Conservation (phyloP, 2,888 invertebrate genomes). For the Plebejus melissa region DNA sequence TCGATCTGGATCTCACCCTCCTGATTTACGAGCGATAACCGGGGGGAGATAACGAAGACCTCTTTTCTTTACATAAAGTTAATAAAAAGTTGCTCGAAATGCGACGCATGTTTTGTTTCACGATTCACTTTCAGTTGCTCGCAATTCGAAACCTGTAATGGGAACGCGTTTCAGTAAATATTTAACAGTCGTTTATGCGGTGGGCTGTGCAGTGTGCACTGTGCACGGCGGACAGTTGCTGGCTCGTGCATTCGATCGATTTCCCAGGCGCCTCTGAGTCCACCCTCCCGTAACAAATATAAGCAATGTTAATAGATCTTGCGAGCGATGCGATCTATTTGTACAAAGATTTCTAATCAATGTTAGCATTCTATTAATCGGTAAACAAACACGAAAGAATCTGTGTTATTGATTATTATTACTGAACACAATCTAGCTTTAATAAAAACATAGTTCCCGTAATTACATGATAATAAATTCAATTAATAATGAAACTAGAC, state of each 20-base stretch:
- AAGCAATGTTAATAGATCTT: conserved; percentile 25
- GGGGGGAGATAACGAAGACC: conserved; percentile 31
- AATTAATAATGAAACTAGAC: background rate
- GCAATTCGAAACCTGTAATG: conserved; percentile 11
- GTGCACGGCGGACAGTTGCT: conserved; percentile 26
- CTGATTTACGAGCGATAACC: conserved; percentile 35
- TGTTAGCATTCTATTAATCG: conserved; percentile 4
- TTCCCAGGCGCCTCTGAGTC: conserved; percentile 35
- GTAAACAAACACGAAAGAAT: background rate
- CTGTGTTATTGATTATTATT: background rate
- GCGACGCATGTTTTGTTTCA: background rate
- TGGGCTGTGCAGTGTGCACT: conserved; percentile 13
- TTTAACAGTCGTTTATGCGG: conserved; percentile 26
- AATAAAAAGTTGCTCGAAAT: conserved; percentile 8
- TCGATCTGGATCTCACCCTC: conserved; percentile 34
- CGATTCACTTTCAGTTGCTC: background rate
- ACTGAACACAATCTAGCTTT: background rate
- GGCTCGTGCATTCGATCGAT: conserved; percentile 36
- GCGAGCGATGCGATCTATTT: conserved; percentile 11
- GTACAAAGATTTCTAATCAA: conserved; percentile 13
- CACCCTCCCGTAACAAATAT: conserved; percentile 31
- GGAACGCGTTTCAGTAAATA: conserved; percentile 21
- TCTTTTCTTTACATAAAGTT: conserved; percentile 24
- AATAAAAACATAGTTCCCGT: background rate
- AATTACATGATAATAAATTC: background rate